Base-by-base conservation (phyloP, 2,888 invertebrate species). In the Patella depressa region DNA sequence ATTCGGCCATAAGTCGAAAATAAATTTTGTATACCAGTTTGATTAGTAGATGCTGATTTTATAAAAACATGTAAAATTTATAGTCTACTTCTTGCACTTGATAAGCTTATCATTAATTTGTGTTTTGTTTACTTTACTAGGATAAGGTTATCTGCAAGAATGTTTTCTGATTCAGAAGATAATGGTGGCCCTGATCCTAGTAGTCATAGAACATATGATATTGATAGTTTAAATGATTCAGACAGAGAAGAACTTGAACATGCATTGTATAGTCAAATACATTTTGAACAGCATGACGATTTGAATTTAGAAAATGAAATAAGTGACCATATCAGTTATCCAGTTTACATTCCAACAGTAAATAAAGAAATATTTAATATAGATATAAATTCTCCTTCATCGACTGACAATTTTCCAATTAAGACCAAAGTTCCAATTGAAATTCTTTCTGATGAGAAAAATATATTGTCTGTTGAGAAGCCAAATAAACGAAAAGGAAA, bases 221-320 rank as follows among this genome's bases (percentile, higher is more conserved):
- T 65, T 65, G 65, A 65, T 19, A 65, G 65, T 65, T 65, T 65
- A 65, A 24, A 24, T 19, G 65, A 65, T 65, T 65, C 65, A 24
- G 65, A 65, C 65, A 65, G 65, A n/a, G 69, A 75, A 19, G 81
- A 79, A 53, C 19, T 82, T 57, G 81, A 81, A 70, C 77, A 75
- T n/a, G 77, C 74, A n/a, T 59, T 81, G 55, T 81, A 81, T 73
- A 81, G 81, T 75, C 81, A 78, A 65, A 75, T 80, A n/a, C 81
- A 81, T 74, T 79, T 72, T 75, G 80, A 70, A 19, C 2, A 53
- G 14, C 73, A 54, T 34, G 34, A 15, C 1, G 7, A 15, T 17
- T 15, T 15, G 7, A n/a, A 57, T 57, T 57, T 17, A 17, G n/a
- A 15, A 24, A 24, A 65, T 65, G 24, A 17, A 15, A 19, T 24